Conservation (phyloP, 2,797 vertebrate genomes). For the Sebastes aleutianus region DNA sequence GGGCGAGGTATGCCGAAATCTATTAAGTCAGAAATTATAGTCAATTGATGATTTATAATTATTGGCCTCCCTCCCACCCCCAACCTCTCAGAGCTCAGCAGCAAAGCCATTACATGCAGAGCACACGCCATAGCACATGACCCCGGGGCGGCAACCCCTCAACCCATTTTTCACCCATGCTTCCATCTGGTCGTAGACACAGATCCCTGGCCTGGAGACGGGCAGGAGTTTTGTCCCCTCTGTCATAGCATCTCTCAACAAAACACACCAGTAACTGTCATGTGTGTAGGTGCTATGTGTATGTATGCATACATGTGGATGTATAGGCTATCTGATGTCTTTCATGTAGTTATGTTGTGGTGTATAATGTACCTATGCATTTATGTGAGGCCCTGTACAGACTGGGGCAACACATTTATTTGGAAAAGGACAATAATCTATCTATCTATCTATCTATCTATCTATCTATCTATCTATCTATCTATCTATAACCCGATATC, state of each 20-base stretch:
- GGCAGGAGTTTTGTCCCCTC: background rate
- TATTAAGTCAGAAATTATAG: background rate
- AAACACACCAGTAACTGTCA: background rate
- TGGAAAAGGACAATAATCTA: background rate
- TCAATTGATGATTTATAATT: background rate
- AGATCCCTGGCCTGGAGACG: background rate
- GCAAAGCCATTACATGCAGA: background rate
- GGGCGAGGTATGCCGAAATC: background rate
- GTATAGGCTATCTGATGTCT: rapidly evolving
- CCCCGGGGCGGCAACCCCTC: background rate
- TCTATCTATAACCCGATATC: no score
- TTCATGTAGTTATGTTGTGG: background rate
- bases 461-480: background rate
- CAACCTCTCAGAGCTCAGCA: background rate
- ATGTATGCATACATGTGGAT: background rate
- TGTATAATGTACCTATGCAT: background rate
- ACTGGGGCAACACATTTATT: no score
- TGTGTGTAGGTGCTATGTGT: background rate
- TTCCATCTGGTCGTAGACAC: background rate
- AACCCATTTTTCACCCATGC: background rate
- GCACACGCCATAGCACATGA: background rate
- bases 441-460: background rate
- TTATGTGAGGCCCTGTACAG: no score
- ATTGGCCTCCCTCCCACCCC: background rate
- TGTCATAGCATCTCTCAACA: background rate